phyloP scores from a whole-genome alignment of 2,797 vertebrate species.

The Falco novaeseelandiae region DNA sequence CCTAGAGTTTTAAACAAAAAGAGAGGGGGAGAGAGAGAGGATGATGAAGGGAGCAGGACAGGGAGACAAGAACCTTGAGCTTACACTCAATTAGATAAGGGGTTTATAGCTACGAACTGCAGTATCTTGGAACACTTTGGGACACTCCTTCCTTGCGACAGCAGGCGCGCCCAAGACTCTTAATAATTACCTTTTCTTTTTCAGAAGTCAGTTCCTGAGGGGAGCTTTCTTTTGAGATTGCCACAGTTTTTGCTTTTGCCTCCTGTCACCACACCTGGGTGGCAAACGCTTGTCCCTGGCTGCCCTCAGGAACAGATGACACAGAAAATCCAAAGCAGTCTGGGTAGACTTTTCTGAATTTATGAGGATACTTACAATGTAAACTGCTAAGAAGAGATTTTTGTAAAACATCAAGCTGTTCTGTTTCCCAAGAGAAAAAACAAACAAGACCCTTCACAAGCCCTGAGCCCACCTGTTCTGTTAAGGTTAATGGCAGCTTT shows the following conservation, averaged over 20 bases:
- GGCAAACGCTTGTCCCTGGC: not conserved
- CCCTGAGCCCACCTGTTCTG: slow-evolving; percentile 2
- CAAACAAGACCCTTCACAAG: not conserved
- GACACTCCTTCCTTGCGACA: slow-evolving; percentile 4
- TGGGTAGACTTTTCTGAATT: not conserved
- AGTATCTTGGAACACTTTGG: not conserved
- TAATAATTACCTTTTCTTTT: not conserved
- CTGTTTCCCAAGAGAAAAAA: not conserved
- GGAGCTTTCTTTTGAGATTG: not conserved
- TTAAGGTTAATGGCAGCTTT: not conserved
- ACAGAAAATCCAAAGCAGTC: not conserved
- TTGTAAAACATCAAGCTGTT: not conserved
- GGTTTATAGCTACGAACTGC: not conserved
- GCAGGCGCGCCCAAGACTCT: not conserved
- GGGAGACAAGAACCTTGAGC: not conserved
- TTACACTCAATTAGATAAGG: not conserved
- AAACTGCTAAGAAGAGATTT: not conserved
- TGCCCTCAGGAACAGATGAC: not conserved
- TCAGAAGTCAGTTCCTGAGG: not conserved
- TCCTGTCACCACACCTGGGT: not conserved
- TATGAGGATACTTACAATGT: not conserved
- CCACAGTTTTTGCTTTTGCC: not conserved
- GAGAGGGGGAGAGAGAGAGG: not conserved
- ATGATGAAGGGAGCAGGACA: not conserved
- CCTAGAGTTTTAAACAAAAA: not conserved